Evolutionary conservation across 92 coral and sea anemone genomes (phyloP).

Genomic region (Ricordea florida): DNA sequence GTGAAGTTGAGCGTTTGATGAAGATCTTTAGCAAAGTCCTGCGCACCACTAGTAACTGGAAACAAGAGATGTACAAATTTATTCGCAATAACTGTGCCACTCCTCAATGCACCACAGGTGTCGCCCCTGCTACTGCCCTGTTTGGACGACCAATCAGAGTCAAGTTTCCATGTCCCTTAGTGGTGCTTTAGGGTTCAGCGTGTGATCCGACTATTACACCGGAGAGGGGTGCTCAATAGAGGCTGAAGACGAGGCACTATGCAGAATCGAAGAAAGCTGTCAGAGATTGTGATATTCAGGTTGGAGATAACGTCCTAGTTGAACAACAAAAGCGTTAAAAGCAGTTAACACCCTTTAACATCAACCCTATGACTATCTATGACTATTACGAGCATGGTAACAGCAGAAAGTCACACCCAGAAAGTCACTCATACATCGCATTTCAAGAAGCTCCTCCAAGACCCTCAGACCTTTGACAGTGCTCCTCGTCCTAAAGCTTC

Average conservation of each 20-base stretch:
- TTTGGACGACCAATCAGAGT: no score
- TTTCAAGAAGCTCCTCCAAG: slow-evolving; percentile 17
- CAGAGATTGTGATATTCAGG: slow-evolving; percentile 22
- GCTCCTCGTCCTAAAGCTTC: no score
- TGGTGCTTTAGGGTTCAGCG: no score
- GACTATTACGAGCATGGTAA: slow-evolving; percentile 51
- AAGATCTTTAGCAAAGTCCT: not conserved
- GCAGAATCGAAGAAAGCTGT: slow-evolving; percentile 34
- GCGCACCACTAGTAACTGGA: not conserved
- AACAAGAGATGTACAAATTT: no score
- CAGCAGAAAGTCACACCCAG: not conserved
- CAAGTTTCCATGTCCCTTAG: no score
- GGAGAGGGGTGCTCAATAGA: slow-evolving; percentile 7
- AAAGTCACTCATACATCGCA: slow-evolving; percentile 20
- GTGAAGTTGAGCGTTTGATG: not conserved
- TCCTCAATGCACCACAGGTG: no score
- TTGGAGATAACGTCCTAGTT: slow-evolving; percentile 40
- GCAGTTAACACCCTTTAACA: slow-evolving; percentile 24
- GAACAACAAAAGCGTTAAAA: slow-evolving; percentile 12
- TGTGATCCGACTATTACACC: not conserved
- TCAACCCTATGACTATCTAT: slow-evolving; percentile 39
- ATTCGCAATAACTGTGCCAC: no score
- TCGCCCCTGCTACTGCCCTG: no score
- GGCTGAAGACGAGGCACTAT: slow-evolving; percentile 40
- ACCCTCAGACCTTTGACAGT: no score